Conservation (phyloP, 2,797 vertebrate species). For the Synaphobranchus kaupii region DNA sequence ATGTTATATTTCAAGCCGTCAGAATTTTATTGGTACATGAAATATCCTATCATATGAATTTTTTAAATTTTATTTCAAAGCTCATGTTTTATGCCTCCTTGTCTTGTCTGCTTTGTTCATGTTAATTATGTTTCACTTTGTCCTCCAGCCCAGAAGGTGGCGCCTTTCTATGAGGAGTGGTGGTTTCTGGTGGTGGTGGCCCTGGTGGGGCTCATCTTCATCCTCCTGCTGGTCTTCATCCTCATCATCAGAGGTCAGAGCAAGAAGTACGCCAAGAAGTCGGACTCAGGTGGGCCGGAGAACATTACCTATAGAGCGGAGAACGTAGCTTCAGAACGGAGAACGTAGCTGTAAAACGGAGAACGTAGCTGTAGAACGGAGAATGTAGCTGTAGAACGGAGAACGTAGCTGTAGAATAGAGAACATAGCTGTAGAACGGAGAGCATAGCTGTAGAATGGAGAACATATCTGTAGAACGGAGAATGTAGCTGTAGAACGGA, state of each 20-base stretch:
- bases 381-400: no score
- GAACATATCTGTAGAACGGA: no score
- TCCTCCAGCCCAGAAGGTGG: slow-evolving; percentile 88
- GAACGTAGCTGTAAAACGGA: no score
- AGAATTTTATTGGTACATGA: neutral
- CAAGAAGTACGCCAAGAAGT: slow-evolving; percentile 96
- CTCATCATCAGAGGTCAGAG: slow-evolving; percentile 97
- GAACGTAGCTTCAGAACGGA: neutral
- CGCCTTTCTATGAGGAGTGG: slow-evolving; percentile 98
- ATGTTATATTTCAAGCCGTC: neutral
- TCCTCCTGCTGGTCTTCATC: slow-evolving; percentile 94
- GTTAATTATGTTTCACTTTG: neutral
- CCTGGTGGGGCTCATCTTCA: slow-evolving; percentile 96
- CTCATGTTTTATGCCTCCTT: neutral
- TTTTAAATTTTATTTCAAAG: neutral
- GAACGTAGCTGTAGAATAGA: no score
- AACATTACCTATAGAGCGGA: neutral
- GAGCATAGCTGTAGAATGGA: no score
- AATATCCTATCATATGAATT: neutral
- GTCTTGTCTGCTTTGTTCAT: neutral
- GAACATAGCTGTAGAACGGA: no score
- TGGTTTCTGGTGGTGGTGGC: slow-evolving; percentile 98
- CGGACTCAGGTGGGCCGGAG: slow-evolving; percentile 81
- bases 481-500: no score
- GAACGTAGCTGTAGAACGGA: no score